phyloP scores from a whole-genome alignment of 2,797 vertebrate species.

The Girardinus metallicus region DNA sequence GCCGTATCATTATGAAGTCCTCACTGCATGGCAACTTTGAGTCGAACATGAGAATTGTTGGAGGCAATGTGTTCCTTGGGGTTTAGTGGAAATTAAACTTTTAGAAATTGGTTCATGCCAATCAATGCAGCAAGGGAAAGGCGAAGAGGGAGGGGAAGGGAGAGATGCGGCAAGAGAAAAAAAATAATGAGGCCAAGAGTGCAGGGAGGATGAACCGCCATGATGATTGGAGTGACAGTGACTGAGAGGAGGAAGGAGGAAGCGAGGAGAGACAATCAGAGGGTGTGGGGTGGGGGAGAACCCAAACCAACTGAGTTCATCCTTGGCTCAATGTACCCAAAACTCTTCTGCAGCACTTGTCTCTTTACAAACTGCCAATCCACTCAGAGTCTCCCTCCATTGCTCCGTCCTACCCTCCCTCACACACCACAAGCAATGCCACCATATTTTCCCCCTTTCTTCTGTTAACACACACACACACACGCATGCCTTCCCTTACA shows the following conservation, averaged over 20 bases:
- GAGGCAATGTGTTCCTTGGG: constrained; percentile 76
- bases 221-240: constrained; percentile 78
- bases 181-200: constrained; percentile 81
- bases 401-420: constrained; percentile 29
- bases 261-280: constrained; percentile 37
- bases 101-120: constrained; percentile 79
- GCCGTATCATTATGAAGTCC: constrained; percentile 75
- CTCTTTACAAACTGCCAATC: constrained; percentile 68
- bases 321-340: constrained; percentile 44
- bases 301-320: constrained; percentile 65
- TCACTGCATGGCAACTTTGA: constrained; percentile 63
- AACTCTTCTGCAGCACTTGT: constrained; percentile 62
- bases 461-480: constrained; percentile 9
- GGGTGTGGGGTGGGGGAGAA: constrained; percentile 19
- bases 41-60: constrained; percentile 72
- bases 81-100: constrained; percentile 79
- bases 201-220: constrained; percentile 71
- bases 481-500: neutral
- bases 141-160: constrained; percentile 39
- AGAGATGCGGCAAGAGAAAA: constrained; percentile 58
- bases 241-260: constrained; percentile 63
- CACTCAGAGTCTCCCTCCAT: constrained; percentile 42
- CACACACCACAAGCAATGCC: constrained; percentile 10
- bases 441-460: constrained; percentile 42
- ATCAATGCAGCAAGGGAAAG: constrained; percentile 62